Evolutionary conservation across 2,113 vertebrate species (phyloP).

Genomic region (Eurypyga helias): DNA sequence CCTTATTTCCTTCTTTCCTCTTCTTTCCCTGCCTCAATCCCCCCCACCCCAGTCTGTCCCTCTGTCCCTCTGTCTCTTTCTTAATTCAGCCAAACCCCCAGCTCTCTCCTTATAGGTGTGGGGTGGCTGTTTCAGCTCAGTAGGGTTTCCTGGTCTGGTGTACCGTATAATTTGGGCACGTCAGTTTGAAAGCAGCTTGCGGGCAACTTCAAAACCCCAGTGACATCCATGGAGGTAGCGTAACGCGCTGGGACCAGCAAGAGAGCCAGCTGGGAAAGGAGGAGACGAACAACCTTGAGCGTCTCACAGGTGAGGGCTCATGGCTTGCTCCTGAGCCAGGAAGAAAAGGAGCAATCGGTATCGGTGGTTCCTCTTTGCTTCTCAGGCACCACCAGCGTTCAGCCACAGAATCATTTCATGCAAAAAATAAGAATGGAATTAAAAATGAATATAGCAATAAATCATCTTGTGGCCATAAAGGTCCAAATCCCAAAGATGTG

Average conservation of each 20-base stretch:
- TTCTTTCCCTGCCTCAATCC: no score
- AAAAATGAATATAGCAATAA: not conserved
- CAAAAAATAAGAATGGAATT: not conserved
- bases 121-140: not conserved
- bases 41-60: rapidly evolving
- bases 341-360: rapidly evolving
- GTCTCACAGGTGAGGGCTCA: not conserved
- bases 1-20: not conserved
- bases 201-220: rapidly evolving
- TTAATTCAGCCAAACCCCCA: not conserved
- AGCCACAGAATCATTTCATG: not conserved
- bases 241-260: not conserved
- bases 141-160: not conserved
- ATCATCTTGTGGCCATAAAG: not conserved
- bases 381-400: not conserved
- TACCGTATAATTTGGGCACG: not conserved
- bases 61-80: not conserved
- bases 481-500: not conserved
- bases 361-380: not conserved
- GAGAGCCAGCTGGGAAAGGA: not conserved
- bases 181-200: not conserved
- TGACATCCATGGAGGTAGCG: not conserved
- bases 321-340: not conserved
- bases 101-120: not conserved
- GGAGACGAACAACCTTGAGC: not conserved